A percentile compares a stretch with the other conserved stretches of the same genome.
phyloP scores from a whole-genome alignment of 2,113 vertebrate species.

The Protobothrops flavoviridis region DNA sequence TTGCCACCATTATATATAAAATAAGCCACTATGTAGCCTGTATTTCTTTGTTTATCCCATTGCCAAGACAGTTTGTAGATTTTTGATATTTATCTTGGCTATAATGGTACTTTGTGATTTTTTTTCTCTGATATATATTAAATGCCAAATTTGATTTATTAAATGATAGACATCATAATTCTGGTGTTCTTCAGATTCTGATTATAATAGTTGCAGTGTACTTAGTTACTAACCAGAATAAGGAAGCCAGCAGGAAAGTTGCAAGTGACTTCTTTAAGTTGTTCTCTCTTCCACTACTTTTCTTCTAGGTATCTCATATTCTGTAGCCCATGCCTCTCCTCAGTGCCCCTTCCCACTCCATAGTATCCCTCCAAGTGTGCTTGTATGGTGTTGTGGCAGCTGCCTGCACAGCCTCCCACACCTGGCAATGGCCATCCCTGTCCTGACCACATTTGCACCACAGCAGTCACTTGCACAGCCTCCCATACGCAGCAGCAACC shows the following conservation, averaged over 20 bases:
- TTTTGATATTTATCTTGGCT: background rate
- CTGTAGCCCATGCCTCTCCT: background rate
- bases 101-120: background rate
- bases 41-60: background rate
- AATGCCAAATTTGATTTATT: background rate
- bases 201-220: background rate
- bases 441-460: background rate
- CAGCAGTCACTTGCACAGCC: background rate
- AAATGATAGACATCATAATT: background rate
- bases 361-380: background rate
- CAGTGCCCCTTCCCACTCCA: background rate
- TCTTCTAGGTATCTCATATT: background rate
- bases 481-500: background rate
- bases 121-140: background rate
- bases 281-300: background rate
- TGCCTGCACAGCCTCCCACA: background rate
- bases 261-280: background rate
- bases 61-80: background rate
- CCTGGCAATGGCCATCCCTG: background rate
- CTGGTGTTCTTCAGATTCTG: background rate
- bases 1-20: background rate
- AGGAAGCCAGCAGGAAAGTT: background rate
- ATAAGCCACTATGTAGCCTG: background rate
- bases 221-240: background rate
- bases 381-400: background rate